Percentiles rank a stretch among this genome's conserved stretches.
Conservation (phyloP, 2,797 vertebrate species). For the Bufotes viridis region DNA sequence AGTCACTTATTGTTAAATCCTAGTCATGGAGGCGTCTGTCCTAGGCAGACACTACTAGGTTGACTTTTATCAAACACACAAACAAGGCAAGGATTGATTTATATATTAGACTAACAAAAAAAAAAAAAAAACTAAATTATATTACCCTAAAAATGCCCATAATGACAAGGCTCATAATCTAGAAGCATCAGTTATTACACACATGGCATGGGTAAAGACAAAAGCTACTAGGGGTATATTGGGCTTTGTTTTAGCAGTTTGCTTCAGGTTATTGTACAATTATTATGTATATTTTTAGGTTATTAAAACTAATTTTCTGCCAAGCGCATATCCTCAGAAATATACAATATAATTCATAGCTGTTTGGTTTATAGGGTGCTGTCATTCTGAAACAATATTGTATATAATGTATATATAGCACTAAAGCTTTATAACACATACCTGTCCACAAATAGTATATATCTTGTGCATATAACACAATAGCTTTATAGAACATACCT, state of each 20-base stretch:
- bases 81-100: not conserved
- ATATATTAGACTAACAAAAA: not conserved
- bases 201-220: not conserved
- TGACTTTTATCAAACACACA: not conserved
- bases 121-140: not conserved
- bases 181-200: not conserved
- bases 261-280: not conserved
- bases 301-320: not conserved
- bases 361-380: not conserved
- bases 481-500: not conserved
- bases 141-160: not conserved
- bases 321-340: not conserved
- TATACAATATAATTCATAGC: not conserved
- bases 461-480: not conserved
- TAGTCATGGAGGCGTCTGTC: not conserved
- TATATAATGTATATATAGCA: not conserved
- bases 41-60: not conserved
- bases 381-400: not conserved
- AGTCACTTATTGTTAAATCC: not conserved
- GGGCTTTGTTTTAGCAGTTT: not conserved
- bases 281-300: not conserved
- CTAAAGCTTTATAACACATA: not conserved
- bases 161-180: not conserved
- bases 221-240: not conserved
- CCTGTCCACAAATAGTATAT: not conserved